Evolutionary conservation across 2,888 invertebrate genomes (phyloP).

Genomic region (Erebia epiphron): DNA sequence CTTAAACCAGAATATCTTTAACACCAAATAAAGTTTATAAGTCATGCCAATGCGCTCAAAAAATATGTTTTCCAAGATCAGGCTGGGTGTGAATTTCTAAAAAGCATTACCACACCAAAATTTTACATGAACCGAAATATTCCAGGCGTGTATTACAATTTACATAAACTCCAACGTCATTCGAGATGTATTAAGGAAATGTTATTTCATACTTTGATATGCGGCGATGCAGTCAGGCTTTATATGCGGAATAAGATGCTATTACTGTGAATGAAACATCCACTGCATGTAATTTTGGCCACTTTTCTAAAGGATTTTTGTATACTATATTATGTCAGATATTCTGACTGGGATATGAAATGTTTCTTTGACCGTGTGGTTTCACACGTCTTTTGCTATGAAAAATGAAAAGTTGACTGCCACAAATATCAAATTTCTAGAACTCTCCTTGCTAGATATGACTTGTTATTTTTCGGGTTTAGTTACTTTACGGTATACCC

Average conservation of each 20-base stretch:
- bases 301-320: slow-evolving; percentile 29
- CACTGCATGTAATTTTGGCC: slow-evolving; percentile 37
- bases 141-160: slow-evolving; percentile 71
- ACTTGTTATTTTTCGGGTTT: too few species aligned
- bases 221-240: slow-evolving; percentile 54
- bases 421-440: neutral
- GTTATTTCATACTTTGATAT: slow-evolving; percentile 71
- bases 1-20: neutral
- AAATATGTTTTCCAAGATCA: slow-evolving; percentile 47
- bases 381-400: neutral
- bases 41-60: neutral
- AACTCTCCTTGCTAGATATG: too few species aligned
- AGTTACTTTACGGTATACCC: too few species aligned
- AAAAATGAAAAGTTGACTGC: neutral
- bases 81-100: slow-evolving; percentile 53
- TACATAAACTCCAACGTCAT: slow-evolving; percentile 75
- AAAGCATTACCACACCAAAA: slow-evolving; percentile 39
- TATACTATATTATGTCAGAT: slow-evolving; percentile 13
- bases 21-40: neutral
- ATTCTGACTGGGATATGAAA: slow-evolving; percentile 8
- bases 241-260: slow-evolving; percentile 53
- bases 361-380: neutral
- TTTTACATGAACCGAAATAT: slow-evolving; percentile 65
- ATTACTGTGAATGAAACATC: slow-evolving; percentile 44
- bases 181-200: slow-evolving; percentile 74